Conservation (phyloP, 2,797 vertebrate species). For the Mionectes olivaceus region DNA sequence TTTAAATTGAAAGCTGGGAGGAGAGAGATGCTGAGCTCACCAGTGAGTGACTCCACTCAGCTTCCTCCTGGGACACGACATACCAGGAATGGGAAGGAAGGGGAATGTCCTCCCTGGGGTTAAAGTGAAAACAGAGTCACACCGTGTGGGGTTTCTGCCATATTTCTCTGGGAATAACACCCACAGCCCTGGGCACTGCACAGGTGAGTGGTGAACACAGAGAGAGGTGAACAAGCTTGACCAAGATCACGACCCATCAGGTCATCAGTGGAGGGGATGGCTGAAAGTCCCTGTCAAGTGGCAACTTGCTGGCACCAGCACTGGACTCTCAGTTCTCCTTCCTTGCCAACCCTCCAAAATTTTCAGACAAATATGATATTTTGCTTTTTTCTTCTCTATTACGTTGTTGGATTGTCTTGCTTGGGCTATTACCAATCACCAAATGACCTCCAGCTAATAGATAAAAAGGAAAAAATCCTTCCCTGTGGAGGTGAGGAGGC, state of each 20-base stretch:
- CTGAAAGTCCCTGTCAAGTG: fast-evolving
- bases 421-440: background rate
- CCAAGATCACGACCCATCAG: background rate
- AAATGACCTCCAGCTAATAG: background rate
- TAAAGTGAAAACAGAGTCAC: background rate
- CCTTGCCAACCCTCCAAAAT: background rate
- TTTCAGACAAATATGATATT: background rate
- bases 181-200: fast-evolving
- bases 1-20: constrained; percentile 6
- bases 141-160: fast-evolving
- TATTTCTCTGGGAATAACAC: fast-evolving
- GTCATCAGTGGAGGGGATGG: background rate
- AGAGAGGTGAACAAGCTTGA: background rate
- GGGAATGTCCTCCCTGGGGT: background rate
- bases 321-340: background rate
- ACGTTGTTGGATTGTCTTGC: fast-evolving
- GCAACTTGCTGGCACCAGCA: background rate
- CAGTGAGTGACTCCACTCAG: background rate
- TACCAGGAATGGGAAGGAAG: background rate
- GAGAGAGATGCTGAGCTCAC: background rate
- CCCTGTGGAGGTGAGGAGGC: background rate
- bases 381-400: background rate
- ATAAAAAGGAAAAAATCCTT: background rate
- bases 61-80: background rate
- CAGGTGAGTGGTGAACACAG: background rate